Conservation (phyloP, 35 echinoderm and acorn worm species). For the Antedon bifida region DNA sequence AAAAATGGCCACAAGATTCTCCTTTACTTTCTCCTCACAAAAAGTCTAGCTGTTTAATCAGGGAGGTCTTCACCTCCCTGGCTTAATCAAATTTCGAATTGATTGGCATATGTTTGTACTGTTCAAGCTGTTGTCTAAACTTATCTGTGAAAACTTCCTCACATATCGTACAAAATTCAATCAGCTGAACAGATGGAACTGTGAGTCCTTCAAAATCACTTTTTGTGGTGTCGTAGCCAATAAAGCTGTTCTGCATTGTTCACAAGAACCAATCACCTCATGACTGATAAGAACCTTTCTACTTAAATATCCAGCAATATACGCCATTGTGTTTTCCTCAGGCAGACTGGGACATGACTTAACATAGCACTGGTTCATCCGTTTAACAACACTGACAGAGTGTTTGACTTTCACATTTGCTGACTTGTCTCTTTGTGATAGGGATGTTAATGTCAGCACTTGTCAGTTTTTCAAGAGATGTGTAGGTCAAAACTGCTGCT, state of each 20-base stretch:
- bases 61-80: not conserved
- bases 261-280: not conserved
- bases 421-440: no score
- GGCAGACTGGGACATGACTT: no score
- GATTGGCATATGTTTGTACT: not conserved
- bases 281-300: not conserved
- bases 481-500: not conserved
- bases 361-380: no score
- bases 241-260: not conserved
- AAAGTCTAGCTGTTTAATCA: not conserved
- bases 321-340: conserved; percentile 20
- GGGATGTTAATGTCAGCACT: no score
- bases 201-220: not conserved
- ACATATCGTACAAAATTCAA: not conserved
- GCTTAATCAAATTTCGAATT: not conserved
- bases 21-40: conserved; percentile 23
- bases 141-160: not conserved
- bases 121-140: not conserved
- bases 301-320: conserved; percentile 21
- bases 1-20: conserved; percentile 19
- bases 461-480: not conserved
- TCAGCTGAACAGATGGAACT: not conserved
- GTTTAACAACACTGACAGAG: no score
- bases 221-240: not conserved
- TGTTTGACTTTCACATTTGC: no score